phyloP scores from a whole-genome alignment of 2,888 invertebrate species.

The Cheilosia soror region DNA sequence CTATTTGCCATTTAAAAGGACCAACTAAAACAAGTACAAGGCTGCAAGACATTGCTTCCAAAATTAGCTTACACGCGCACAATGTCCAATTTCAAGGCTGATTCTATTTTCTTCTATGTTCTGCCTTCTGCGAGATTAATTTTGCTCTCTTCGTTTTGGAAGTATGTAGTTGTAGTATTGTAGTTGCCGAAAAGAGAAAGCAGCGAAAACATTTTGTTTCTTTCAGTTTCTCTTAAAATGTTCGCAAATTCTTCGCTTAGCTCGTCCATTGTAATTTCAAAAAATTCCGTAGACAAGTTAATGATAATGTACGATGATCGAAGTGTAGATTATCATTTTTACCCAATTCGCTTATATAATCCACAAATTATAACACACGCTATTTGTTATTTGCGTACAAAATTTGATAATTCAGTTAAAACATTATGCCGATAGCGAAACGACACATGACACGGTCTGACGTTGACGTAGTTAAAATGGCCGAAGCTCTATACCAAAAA shows the following conservation, averaged over 20 bases:
- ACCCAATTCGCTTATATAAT: too few species aligned
- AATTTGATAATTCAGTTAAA: too few species aligned
- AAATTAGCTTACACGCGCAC: conserved; percentile 34
- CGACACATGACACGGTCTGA: conserved; percentile 33
- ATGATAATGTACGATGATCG: too few species aligned
- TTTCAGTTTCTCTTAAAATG: conserved; percentile 6
- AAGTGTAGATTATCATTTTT: too few species aligned
- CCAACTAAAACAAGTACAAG: conserved; percentile 6
- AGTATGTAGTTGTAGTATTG: neutral
- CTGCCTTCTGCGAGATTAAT: too few species aligned
- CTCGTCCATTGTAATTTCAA: too few species aligned
- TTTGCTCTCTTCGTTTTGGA: neutral
- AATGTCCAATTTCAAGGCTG: conserved; percentile 49
- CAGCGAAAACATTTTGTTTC: neutral
- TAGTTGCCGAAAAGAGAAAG: conserved; percentile 2
- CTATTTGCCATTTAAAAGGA: conserved; percentile 15
- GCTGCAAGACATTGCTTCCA: conserved; percentile 11
- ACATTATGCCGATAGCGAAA: neutral
- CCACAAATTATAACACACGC: too few species aligned
- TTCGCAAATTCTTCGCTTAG: too few species aligned
- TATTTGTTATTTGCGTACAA: too few species aligned
- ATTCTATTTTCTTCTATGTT: conserved; percentile 28
- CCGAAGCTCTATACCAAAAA: conserved; percentile 29
- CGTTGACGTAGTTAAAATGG: conserved; percentile 58
- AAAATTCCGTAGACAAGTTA: too few species aligned